Evolutionary conservation across 2,888 invertebrate genomes (phyloP).

Genomic region (Chydorus sphaericus): DNA sequence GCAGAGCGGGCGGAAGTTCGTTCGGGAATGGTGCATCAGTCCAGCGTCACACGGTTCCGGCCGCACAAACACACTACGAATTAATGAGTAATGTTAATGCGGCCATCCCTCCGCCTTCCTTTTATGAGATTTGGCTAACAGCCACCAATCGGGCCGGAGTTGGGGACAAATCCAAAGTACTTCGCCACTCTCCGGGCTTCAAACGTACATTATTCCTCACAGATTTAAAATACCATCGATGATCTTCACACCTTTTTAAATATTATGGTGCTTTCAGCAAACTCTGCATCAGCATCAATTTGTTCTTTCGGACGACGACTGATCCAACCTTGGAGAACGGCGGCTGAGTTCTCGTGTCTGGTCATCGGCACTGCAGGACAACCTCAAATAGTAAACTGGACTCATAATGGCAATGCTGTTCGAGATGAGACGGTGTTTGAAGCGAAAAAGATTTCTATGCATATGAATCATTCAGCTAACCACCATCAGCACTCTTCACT

Average conservation of each 20-base stretch:
- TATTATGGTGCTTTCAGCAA: background rate
- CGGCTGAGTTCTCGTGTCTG: slow-evolving; percentile 45
- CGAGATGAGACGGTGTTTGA: background rate
- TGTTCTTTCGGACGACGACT: slow-evolving; percentile 52
- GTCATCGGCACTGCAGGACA: slow-evolving; percentile 47
- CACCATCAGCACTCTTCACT: slow-evolving; percentile 30
- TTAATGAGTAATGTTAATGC: background rate
- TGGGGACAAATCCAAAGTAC: slow-evolving; percentile 24
- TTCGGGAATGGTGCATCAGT: background rate
- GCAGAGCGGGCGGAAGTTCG: background rate
- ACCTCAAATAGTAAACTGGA: slow-evolving; percentile 16
- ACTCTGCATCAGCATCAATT: slow-evolving; percentile 32
- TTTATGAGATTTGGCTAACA: slow-evolving; percentile 26
- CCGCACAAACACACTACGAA: slow-evolving; percentile 12
- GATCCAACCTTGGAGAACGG: slow-evolving; percentile 49
- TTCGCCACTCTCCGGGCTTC: slow-evolving; percentile 23
- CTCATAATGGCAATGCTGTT: background rate
- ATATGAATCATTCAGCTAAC: slow-evolving; percentile 19
- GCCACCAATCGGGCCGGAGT: slow-evolving; percentile 27
- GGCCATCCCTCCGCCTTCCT: slow-evolving; percentile 9
- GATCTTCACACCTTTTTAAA: background rate
- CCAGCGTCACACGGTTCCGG: slow-evolving; percentile 7
- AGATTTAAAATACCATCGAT: background rate
- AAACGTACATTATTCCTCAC: slow-evolving; percentile 21
- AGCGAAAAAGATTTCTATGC: background rate